Conservation (phyloP, 2,888 invertebrate species). For the Balanococcus diminutus region DNA sequence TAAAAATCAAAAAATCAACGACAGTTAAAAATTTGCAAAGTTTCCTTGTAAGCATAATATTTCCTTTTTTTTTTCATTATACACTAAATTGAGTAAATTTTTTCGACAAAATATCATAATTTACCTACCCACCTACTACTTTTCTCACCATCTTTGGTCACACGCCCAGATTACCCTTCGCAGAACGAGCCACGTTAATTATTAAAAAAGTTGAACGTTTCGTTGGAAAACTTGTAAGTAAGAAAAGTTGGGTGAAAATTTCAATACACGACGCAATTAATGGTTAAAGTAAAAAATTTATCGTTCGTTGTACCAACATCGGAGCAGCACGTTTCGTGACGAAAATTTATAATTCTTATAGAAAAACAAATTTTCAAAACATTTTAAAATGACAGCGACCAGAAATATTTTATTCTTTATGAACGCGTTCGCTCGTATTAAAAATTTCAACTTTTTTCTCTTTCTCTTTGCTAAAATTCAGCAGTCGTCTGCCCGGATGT, state of each 20-base stretch:
- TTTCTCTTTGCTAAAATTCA: neutral
- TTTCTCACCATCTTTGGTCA: neutral
- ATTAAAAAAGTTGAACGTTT: conserved; percentile 12
- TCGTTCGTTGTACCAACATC: neutral
- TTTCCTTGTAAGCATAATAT: neutral
- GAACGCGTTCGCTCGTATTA: neutral
- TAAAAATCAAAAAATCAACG: too few relatives aligned
- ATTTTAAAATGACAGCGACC: neutral
- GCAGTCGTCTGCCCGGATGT: neutral
- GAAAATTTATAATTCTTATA: neutral
- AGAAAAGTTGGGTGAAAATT: neutral
- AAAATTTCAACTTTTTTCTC: neutral
- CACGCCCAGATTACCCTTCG: neutral
- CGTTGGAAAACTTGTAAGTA: neutral
- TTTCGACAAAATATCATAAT: neutral
- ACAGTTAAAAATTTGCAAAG: too few relatives aligned
- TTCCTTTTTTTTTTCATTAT: neutral
- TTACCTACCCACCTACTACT: too few relatives aligned
- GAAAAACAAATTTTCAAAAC: neutral
- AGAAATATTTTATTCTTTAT: neutral
- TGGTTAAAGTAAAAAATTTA: neutral
- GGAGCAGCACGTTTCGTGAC: neutral
- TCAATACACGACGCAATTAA: neutral
- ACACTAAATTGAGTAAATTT: neutral
- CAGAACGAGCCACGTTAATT: neutral